Percentiles rank a stretch among this genome's conserved stretches.
These are phyloP conservation scores for Urechis unicinctus DNA, from an alignment of 2,888 invertebrate genomes.

Conservation along the genomic window DNA sequence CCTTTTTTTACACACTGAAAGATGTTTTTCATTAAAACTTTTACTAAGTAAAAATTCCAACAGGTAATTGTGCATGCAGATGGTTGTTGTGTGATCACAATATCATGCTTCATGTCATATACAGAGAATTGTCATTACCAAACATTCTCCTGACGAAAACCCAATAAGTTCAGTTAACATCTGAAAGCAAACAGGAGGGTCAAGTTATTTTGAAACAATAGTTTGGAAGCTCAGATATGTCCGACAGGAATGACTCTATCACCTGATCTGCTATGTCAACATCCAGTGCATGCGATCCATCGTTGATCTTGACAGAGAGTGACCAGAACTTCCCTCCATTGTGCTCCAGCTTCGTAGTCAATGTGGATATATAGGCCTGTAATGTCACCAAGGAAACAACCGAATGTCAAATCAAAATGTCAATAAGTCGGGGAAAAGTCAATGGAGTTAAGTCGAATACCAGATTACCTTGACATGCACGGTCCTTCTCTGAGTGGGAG, in stretches of 20 bases:
- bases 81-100: no score
- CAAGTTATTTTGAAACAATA: no score
- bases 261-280: slow-evolving; percentile 43
- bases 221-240: no score
- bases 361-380: slow-evolving; percentile 51
- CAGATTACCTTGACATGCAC: no score
- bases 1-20: no score
- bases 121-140: slow-evolving; percentile 9
- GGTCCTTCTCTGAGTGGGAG: no score
- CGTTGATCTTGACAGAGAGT: slow-evolving; percentile 50
- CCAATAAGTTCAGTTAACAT: slow-evolving; percentile 16
- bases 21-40: not conserved
- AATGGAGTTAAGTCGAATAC: no score
- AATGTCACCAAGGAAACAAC: not conserved
- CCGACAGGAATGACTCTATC: no score
- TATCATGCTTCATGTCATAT: not conserved
- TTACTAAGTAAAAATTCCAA: not conserved
- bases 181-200: slow-evolving; percentile 14
- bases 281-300: slow-evolving; percentile 48
- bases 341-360: slow-evolving; percentile 41
- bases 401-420: not conserved
- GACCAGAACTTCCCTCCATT: slow-evolving; percentile 43
- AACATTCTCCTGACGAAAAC: slow-evolving; percentile 12
- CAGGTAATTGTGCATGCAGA: not conserved
- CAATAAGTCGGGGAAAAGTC: no score